phyloP scores from a whole-genome alignment of 2,888 invertebrate species.

The Cephus sareptanus region DNA sequence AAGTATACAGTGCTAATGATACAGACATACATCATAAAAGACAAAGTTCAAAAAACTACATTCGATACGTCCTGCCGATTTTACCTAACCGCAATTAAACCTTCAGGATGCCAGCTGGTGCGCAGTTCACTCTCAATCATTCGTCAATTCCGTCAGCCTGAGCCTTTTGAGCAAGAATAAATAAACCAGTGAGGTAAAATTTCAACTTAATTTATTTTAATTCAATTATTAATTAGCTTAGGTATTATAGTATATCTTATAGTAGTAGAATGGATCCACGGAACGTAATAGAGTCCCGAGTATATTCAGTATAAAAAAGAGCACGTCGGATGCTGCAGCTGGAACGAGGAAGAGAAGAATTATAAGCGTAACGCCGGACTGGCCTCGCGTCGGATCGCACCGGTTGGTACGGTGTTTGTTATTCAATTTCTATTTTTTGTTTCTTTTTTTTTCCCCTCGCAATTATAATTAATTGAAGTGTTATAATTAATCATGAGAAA shows the following conservation, averaged over 20 bases:
- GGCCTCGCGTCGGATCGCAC: background rate
- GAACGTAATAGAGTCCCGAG: slow-evolving; percentile 22
- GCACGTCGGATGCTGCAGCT: background rate
- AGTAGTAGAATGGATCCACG: slow-evolving; percentile 19
- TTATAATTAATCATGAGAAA: background rate
- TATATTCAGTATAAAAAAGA: slow-evolving; percentile 19
- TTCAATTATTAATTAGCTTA: slow-evolving; percentile 14
- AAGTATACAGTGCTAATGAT: background rate
- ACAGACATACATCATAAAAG: background rate
- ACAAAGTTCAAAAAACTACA: background rate
- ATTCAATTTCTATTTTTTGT: background rate
- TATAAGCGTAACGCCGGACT: slow-evolving; percentile 4
- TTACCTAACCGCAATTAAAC: background rate
- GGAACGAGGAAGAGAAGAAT: slow-evolving; percentile 7
- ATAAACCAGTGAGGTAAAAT: slow-evolving; percentile 29
- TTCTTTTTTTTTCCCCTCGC: no score
- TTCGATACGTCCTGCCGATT: background rate
- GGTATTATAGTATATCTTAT: background rate
- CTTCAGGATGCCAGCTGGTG: background rate
- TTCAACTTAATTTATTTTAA: slow-evolving; percentile 30
- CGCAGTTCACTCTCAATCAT: slow-evolving; percentile 3
- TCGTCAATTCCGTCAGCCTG: slow-evolving; percentile 37
- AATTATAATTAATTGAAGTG: no score
- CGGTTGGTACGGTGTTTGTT: background rate
- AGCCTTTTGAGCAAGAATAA: slow-evolving; percentile 35